Conservation (phyloP, 2,797 vertebrate species). For the Serranus cabrilla region DNA sequence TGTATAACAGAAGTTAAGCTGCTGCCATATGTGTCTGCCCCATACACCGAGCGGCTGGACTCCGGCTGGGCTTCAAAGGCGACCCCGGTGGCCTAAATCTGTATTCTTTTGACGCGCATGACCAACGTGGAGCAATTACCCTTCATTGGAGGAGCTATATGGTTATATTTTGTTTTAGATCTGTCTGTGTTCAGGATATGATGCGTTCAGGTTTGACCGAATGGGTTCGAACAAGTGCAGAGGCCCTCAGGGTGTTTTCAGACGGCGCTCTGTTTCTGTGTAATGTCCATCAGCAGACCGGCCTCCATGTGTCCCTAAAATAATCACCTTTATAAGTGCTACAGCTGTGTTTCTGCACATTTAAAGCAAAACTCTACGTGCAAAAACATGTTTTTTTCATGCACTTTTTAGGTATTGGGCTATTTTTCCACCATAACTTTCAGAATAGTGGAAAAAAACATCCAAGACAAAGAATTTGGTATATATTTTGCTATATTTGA, state of each 20-base stretch:
- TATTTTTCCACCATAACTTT: too few relatives aligned
- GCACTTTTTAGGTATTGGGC: too few relatives aligned
- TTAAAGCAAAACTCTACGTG: background rate
- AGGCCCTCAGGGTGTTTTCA: constrained; percentile 4
- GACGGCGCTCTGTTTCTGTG: background rate
- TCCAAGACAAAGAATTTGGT: too few relatives aligned
- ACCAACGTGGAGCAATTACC: constrained; percentile 32
- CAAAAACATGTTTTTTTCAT: too few relatives aligned
- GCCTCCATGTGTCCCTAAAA: background rate
- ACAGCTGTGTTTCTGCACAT: background rate
- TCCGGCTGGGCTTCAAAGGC: constrained; percentile 61
- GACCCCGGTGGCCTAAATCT: constrained; percentile 58
- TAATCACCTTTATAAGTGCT: background rate
- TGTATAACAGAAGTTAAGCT: constrained; percentile 57
- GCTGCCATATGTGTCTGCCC: constrained; percentile 61
- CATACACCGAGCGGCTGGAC: constrained; percentile 46
- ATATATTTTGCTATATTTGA: too few relatives aligned
- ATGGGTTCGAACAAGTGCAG: background rate
- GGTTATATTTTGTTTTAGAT: background rate
- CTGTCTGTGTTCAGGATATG: background rate
- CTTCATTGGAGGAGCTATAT: constrained; percentile 17
- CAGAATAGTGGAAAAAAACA: too few relatives aligned
- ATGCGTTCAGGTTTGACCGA: constrained; percentile 5
- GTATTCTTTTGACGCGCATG: constrained; percentile 38
- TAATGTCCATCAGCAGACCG: background rate